phyloP scores from a whole-genome alignment of 2,888 invertebrate genomes.

The Fragum sueziense region DNA sequence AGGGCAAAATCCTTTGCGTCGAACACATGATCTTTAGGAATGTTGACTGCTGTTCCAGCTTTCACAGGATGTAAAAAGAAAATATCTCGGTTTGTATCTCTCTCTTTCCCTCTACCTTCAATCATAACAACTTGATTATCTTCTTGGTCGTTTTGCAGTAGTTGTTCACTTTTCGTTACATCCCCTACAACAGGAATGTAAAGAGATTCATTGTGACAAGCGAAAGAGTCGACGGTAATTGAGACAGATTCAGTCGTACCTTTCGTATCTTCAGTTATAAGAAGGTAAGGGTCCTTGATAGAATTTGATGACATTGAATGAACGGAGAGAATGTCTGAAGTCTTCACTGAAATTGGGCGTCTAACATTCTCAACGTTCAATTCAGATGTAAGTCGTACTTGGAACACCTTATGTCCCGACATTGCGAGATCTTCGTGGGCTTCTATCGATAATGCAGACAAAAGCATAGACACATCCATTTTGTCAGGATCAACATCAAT shows the following conservation, averaged over 20 bases:
- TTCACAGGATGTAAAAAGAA: neutral
- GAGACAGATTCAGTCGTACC: too few species aligned
- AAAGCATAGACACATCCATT: neutral
- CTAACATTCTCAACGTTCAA: neutral
- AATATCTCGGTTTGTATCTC: neutral
- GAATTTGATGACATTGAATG: neutral
- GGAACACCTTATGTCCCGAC: neutral
- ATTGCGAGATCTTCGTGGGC: neutral
- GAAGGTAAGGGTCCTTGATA: neutral
- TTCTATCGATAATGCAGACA: neutral
- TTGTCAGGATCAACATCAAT: constrained; percentile 30
- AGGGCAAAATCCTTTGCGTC: neutral
- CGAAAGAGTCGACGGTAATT: neutral
- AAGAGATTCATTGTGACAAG: neutral
- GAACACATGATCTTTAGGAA: neutral
- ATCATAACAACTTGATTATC: neutral
- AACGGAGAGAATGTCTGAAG: neutral
- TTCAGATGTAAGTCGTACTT: neutral
- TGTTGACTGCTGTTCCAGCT: neutral
- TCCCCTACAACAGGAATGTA: neutral
- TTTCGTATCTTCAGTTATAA: neutral
- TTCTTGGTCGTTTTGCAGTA: neutral
- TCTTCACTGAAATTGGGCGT: neutral
- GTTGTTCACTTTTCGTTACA: neutral
- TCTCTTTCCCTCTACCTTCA: neutral